Base-by-base conservation (phyloP, 1,140 invertebrate genomes). In the Drosophila santomea region DNA sequence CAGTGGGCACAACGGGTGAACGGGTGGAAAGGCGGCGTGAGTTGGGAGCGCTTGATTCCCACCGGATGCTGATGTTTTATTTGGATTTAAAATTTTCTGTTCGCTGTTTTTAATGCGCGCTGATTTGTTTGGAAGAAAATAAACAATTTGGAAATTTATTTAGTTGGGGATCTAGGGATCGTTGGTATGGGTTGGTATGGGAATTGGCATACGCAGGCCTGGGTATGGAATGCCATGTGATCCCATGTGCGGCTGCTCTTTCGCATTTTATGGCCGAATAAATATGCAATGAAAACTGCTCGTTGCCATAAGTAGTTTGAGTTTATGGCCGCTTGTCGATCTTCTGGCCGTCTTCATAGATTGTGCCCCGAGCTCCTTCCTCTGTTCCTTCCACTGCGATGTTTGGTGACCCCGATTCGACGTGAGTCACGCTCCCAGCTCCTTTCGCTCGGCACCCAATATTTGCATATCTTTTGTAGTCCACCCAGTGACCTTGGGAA, bases 131-230 rank as follows among this genome's bases (percentile, higher is more conserved):
- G 73, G 76, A 67, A 77, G 72, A 83, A 89, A 88, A 88, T 88
- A 88, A 88, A 88, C 83, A 88, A 89, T 86, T 83, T 45, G 50
- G 43, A 88, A 88, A 88, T 88, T 88, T 89, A 88, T 88, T 88
- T 88, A 88, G 84, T 89, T 83, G 76, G 54, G 51, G 50, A 45
- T 47, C 57, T 55, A 48, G 66, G 61, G 64, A 45, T 63, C 57
- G 51, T 20, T 20, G 20, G 20, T 20, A 20, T 20, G 20, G 20
- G 20, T 20, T 20, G 20, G 1, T 20, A 20, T 20, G 20, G 20
- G 20, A 20, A 20, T 20, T 20, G 20, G 20, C 20, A 20, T 20
- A 20, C 20, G 1, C 20, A 20, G 20, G 2, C 17, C 17, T 17
- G 20, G 20, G 20, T 36, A 45, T 32, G 32, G 28, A 32, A 39